Percentiles rank a stretch among this genome's conserved stretches.
phyloP scores from a whole-genome alignment of 2,888 invertebrate genomes.

The Habrosyne pyritoides region DNA sequence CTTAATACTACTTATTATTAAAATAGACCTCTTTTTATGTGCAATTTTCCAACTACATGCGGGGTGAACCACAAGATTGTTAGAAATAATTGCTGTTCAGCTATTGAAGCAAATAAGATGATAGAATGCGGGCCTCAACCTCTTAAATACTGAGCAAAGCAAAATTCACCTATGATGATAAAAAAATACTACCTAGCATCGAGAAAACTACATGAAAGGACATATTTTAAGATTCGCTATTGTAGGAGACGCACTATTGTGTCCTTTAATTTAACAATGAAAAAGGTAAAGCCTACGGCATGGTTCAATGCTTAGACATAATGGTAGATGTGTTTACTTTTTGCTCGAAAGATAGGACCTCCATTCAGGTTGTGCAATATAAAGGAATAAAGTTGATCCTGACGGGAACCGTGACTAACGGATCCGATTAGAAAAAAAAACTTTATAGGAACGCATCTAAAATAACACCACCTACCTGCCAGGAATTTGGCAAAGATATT shows the following conservation, averaged over 20 bases:
- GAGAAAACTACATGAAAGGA: conserved; percentile 54
- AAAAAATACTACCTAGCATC: conserved; percentile 56
- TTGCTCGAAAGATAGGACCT: conserved; percentile 69
- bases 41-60: conserved; percentile 73
- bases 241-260: conserved; percentile 70
- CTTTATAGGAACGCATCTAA: conserved; percentile 14
- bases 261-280: conserved; percentile 69
- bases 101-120: conserved; percentile 62
- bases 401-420: conserved; percentile 74
- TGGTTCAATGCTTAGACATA: conserved; percentile 76
- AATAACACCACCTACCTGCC: conserved; percentile 48
- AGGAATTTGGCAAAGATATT: conserved; percentile 28
- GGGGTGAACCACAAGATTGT: conserved; percentile 76
- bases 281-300: conserved; percentile 72
- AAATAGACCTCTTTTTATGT: conserved; percentile 70
- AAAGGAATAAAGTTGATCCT: conserved; percentile 65
- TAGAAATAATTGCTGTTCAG: conserved; percentile 73
- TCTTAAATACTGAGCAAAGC: conserved; percentile 48
- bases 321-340: conserved; percentile 74
- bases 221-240: conserved; percentile 71
- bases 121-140: conserved; percentile 66
- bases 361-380: conserved; percentile 75
- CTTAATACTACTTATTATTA: conserved; percentile 62
- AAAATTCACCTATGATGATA: conserved; percentile 38
- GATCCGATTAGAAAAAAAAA: conserved; percentile 45